Percentiles rank a stretch among this genome's conserved stretches.
phyloP scores from a whole-genome alignment of 2,888 invertebrate species.

The Tipula confusa region DNA sequence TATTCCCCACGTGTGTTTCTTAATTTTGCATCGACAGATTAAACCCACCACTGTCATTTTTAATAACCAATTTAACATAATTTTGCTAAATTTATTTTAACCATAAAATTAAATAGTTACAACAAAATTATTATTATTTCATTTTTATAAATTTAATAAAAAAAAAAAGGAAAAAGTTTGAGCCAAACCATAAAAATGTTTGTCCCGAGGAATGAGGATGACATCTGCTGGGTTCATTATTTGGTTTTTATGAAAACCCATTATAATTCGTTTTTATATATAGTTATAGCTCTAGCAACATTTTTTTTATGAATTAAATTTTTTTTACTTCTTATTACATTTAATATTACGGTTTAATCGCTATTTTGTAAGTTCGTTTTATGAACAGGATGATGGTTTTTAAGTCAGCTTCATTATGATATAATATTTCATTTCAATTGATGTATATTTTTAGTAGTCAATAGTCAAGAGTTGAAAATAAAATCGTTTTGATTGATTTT shows the following conservation, averaged over 20 bases:
- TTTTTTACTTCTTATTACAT: neutral
- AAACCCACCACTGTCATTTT: too few species aligned
- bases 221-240: neutral
- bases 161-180: too few species aligned
- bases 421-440: neutral
- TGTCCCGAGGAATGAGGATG: neutral
- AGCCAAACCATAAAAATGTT: neutral
- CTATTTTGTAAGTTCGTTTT: neutral
- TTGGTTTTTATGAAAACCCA: neutral
- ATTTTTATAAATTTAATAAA: neutral
- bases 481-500: neutral
- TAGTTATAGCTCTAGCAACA: neutral
- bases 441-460: neutral
- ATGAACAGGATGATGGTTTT: too few species aligned
- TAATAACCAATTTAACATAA: neutral
- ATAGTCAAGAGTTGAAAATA: neutral
- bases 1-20: too few species aligned
- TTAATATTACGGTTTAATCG: neutral
- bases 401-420: too few species aligned
- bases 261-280: neutral
- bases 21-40: too few species aligned
- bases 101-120: neutral
- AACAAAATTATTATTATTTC: neutral
- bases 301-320: too few species aligned
- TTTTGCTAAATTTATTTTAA: neutral